Base-by-base conservation (phyloP, 2,797 vertebrate species). In the Sternarchorhynchus goeldii region DNA sequence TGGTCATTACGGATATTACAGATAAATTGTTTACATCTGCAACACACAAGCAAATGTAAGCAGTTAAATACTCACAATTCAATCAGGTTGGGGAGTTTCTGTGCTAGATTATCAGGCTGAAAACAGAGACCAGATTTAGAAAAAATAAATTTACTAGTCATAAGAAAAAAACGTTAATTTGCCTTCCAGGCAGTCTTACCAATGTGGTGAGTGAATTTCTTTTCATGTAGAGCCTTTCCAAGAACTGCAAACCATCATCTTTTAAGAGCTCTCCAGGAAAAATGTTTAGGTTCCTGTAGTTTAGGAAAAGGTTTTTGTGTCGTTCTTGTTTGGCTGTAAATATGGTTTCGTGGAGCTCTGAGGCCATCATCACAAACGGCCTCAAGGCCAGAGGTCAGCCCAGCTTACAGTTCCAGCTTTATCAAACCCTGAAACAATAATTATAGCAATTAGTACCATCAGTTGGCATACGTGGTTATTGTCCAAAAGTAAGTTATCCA, bases 151-250 rank as follows among this genome's bases (percentile, higher is more conserved):
- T 21, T 45, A 50, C 29, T 17, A 69, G 25, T n/a, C 39, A 5
- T 25, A 6, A 31, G 10, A 6, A 16, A 14, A 25, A 63, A 25
- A 5, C 29, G 4, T 34, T 41, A 21, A 18, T 5, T 10, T 65
- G 45, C 1, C 5, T n/a, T 5, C 5, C 59, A 39, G 1, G 32
- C 56, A 32, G 45, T 56, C 58, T 31, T 96, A 99, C 97, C 95
- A 99, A 90, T 34, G 94, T 94, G 1, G 95, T 98, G 80, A 99
- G 93, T 0, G 94, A 98, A 89, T 99, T 99, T 88, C 95, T 95
- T 91, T 98, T 99, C 97, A 99, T 97, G 85, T 98, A 99, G 25
- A 99, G 94, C 81, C 96, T 94, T 91, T 99, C 96, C 88, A 99
- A 83, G 89, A 95, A 96, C 89, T 96, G 96, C 78, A 98, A 91